phyloP scores from a whole-genome alignment of 1,140 invertebrate genomes.

The Trachymyrmex cornetzi region DNA sequence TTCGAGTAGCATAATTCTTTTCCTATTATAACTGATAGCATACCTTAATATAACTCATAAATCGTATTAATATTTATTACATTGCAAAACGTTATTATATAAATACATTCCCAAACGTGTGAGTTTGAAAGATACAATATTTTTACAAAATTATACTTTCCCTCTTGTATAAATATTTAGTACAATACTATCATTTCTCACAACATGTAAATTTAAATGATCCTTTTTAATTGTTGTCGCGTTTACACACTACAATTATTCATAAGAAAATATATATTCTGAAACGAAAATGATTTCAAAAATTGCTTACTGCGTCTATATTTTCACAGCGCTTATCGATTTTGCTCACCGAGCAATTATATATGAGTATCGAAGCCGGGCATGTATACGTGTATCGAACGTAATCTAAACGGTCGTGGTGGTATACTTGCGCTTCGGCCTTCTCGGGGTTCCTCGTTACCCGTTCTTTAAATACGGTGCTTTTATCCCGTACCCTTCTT shows the following conservation, averaged over 20 bases:
- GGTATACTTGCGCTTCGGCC: conserved; percentile 57
- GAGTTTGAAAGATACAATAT: not conserved
- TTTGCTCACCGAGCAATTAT: conserved; percentile 12
- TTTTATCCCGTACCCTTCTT: conserved; percentile 12
- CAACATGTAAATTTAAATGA: not conserved
- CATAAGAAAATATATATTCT: not conserved
- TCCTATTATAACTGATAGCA: not conserved
- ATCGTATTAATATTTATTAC: not conserved
- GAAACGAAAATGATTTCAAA: not conserved
- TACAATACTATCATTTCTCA: not conserved
- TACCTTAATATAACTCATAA: not conserved
- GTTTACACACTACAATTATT: not conserved
- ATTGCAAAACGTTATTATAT: not conserved
- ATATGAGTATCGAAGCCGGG: not conserved
- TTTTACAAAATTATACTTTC: not conserved
- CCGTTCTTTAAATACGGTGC: conserved; percentile 16
- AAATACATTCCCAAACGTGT: not conserved
- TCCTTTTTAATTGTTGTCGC: not conserved
- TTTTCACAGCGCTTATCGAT: not conserved
- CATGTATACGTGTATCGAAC: conserved; percentile 4
- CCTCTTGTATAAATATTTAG: not conserved
- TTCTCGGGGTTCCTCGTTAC: conserved; percentile 1
- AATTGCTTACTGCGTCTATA: not conserved
- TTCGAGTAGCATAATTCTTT: not conserved
- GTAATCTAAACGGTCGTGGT: conserved; percentile 29